phyloP scores from a whole-genome alignment of 1,140 invertebrate species.

The Sinella curviseta region DNA sequence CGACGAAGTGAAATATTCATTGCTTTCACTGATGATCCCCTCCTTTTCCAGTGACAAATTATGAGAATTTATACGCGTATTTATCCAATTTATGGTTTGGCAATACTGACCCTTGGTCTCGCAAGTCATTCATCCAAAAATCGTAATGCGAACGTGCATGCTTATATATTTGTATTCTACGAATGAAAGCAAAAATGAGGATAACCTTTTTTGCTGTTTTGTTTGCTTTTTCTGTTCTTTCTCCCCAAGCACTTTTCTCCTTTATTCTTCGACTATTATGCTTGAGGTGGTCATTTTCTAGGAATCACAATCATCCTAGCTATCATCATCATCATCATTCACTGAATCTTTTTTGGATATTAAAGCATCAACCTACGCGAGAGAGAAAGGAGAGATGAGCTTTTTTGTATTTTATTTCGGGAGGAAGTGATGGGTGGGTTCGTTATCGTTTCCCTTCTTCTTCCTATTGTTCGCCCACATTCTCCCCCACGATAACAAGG shows the following conservation, averaged over 20 bases:
- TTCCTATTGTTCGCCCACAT: not conserved
- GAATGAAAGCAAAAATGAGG: not conserved
- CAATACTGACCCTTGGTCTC: conserved; percentile 8
- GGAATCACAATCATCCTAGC: not conserved
- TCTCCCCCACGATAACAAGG: not conserved
- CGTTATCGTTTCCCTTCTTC: not conserved
- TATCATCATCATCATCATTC: not conserved
- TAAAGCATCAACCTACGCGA: no score
- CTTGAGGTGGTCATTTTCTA: conserved; percentile 22
- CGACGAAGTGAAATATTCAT: conserved; percentile 24
- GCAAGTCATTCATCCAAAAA: not conserved
- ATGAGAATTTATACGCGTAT: conserved; percentile 44
- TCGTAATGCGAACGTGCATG: not conserved
- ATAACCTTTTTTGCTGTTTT: not conserved
- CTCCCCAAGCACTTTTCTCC: not conserved
- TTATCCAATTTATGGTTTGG: conserved; percentile 40
- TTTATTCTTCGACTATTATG: conserved; percentile 2
- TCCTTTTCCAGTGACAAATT: conserved; percentile 44
- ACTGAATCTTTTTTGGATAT: no score
- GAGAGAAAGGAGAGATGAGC: not conserved
- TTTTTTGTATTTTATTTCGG: not conserved
- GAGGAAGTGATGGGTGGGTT: conserved; percentile 10
- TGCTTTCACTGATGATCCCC: conserved; percentile 22
- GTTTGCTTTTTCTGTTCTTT: conserved; percentile 4
- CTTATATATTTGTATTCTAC: not conserved